These are phyloP conservation scores for Campoplex capitator DNA, from an alignment of 2,888 invertebrate genomes.

Conservation along the genomic window DNA sequence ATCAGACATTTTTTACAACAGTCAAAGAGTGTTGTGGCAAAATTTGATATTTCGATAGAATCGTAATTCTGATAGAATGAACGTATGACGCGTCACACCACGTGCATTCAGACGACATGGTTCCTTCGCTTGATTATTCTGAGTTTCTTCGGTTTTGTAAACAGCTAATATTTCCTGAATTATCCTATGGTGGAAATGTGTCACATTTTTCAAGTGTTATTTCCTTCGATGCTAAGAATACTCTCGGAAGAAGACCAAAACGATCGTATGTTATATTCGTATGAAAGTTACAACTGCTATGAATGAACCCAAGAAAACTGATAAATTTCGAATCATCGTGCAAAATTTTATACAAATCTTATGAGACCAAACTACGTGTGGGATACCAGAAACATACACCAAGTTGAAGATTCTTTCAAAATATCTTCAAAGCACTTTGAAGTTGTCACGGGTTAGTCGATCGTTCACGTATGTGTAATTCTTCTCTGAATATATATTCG, in stretches of 20 bases:
- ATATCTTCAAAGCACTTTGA: not conserved
- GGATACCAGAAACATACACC: not conserved
- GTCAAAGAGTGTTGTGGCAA: not conserved
- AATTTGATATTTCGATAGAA: not conserved
- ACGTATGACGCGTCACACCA: not conserved
- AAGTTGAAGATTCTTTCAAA: not conserved
- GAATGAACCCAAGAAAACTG: not conserved
- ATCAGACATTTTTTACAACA: not conserved
- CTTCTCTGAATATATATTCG: not conserved
- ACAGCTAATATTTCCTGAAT: not conserved
- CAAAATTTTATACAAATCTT: not conserved
- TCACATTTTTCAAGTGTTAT: not conserved
- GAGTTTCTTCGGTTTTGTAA: not conserved
- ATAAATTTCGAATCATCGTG: not conserved
- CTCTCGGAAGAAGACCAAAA: not conserved
- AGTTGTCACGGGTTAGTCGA: not conserved
- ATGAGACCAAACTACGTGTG: not conserved
- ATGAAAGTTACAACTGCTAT: not conserved
- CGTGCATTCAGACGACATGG: too few species aligned
- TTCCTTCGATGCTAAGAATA: too few species aligned
- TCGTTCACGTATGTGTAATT: not conserved
- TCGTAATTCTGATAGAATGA: not conserved
- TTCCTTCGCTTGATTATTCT: not conserved
- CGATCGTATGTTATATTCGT: not conserved
- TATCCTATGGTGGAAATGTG: not conserved